These are phyloP conservation scores for Neoseiulus cucumeris DNA, from an alignment of 1,140 invertebrate species.

Conservation along the genomic window DNA sequence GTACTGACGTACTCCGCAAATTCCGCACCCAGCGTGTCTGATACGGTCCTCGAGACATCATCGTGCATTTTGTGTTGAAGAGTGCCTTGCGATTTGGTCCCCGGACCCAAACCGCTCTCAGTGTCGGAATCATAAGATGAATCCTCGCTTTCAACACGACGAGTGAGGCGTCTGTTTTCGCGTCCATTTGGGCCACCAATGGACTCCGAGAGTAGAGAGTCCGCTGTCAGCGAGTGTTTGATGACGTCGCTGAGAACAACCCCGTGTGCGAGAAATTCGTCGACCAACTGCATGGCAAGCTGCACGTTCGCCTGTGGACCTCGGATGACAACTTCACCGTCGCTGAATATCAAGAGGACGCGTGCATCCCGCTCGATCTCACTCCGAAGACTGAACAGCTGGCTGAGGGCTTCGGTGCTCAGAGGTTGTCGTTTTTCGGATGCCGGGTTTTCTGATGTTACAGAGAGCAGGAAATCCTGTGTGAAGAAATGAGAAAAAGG, in stretches of 20 bases:
- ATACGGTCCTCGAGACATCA: conserved; percentile 53
- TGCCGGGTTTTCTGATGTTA: conserved; percentile 9
- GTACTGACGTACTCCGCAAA: conserved; percentile 55
- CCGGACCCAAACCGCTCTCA: conserved; percentile 39
- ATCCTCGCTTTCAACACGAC: conserved; percentile 39
- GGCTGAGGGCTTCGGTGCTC: conserved; percentile 14
- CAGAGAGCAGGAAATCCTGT: conserved; percentile 18
- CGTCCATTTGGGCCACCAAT: neutral
- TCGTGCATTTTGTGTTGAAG: conserved; percentile 32
- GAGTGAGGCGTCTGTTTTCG: conserved; percentile 13
- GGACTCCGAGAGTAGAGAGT: neutral
- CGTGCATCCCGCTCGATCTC: conserved; percentile 16
- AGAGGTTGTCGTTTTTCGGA: conserved; percentile 14
- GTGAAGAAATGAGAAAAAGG: neutral
- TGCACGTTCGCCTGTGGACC: conserved; percentile 15
- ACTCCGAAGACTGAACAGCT: conserved; percentile 14
- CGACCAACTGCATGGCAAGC: conserved; percentile 15
- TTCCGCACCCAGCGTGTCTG: conserved; percentile 59
- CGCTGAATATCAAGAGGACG: conserved; percentile 13
- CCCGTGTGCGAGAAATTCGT: conserved; percentile 8
- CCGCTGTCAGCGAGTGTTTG: neutral
- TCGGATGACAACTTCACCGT: conserved; percentile 10
- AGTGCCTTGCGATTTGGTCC: conserved; percentile 21
- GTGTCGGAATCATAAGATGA: conserved; percentile 69
- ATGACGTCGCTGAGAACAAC: neutral